Conservation (phyloP, 2,797 vertebrate species). For the Chaetophractus vellerosus region DNA sequence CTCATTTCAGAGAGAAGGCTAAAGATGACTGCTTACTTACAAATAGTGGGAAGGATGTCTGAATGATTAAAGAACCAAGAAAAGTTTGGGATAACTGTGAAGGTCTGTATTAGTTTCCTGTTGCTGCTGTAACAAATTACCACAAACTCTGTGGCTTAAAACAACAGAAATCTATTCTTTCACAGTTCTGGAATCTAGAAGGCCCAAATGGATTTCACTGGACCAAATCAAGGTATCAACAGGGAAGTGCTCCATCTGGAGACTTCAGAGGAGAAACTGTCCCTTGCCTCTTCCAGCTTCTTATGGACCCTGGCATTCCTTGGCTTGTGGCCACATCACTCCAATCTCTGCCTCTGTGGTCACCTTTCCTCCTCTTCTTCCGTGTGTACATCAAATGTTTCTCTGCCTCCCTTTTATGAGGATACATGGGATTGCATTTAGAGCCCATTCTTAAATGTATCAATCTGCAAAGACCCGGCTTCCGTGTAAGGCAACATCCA, state of each 20-base stretch:
- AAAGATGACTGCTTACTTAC: neutral
- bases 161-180: neutral
- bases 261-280: neutral
- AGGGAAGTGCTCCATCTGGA: neutral
- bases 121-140: neutral
- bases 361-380: neutral
- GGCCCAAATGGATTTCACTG: neutral
- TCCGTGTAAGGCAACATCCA: neutral
- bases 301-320: neutral
- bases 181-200: neutral
- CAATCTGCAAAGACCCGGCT: neutral
- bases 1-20: neutral
- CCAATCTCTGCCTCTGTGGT: neutral
- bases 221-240: neutral
- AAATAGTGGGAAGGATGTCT: rapidly evolving
- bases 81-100: neutral
- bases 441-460: neutral
- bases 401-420: neutral
- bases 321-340: neutral
- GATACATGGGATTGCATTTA: neutral
- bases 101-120: neutral
- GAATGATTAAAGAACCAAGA: neutral
- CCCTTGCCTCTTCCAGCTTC: neutral
- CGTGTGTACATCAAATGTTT: neutral
- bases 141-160: neutral